phyloP scores from a whole-genome alignment of 2,113 vertebrate genomes.

The Anoura caudifer region DNA sequence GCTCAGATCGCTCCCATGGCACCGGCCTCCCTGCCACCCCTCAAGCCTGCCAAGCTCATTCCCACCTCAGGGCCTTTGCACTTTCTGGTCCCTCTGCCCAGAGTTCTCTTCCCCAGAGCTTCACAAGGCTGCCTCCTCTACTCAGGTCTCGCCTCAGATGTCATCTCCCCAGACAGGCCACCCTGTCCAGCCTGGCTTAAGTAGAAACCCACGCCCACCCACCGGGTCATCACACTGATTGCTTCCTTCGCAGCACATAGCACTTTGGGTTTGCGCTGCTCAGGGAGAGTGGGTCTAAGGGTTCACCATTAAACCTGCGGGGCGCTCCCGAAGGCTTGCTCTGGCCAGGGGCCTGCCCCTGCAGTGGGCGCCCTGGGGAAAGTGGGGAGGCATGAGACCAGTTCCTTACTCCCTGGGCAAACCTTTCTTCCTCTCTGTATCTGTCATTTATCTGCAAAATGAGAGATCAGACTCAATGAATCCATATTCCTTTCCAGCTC shows the following conservation, averaged over 20 bases:
- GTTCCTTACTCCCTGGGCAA: background rate
- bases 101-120: background rate
- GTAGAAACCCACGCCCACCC: background rate
- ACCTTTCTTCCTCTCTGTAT: background rate
- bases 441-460: background rate
- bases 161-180: background rate
- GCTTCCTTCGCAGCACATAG: rapidly evolving
- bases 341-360: background rate
- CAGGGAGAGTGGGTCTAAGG: background rate
- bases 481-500: slow-evolving; percentile 38
- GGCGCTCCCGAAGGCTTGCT: background rate
- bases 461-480: background rate
- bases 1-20: background rate
- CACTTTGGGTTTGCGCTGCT: background rate
- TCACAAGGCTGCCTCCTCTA: background rate
- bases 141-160: background rate
- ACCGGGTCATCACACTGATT: background rate
- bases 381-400: background rate
- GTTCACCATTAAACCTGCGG: background rate
- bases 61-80: background rate
- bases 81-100: background rate
- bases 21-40: background rate
- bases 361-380: background rate
- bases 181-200: background rate
- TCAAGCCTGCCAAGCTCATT: background rate